Conservation (phyloP, 1,140 invertebrate genomes). For the Drosophila albomicans region DNA sequence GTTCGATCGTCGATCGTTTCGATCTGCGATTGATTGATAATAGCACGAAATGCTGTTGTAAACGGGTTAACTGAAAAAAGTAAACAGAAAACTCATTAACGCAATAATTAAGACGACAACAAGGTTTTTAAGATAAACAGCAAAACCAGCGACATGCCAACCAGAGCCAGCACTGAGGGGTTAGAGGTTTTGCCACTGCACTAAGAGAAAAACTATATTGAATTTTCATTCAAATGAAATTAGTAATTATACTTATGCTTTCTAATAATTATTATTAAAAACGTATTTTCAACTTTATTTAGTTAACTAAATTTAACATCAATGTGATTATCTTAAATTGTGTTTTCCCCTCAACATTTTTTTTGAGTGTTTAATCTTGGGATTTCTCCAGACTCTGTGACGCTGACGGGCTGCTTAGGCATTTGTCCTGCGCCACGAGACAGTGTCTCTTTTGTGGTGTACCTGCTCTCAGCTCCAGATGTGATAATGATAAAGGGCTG, state of each 20-base stretch:
- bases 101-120: conserved; percentile 85
- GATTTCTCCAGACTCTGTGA: conserved; percentile 66
- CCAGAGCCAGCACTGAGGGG: conserved; percentile 36
- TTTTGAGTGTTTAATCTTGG: conserved; percentile 1
- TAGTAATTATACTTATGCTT: too few relatives aligned
- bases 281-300: background rate
- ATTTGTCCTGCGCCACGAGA: conserved; percentile 74
- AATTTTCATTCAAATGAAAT: too few relatives aligned
- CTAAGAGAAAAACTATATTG: background rate
- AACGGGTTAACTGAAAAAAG: conserved; percentile 67
- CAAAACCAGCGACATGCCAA: conserved; percentile 64
- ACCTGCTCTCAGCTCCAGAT: conserved; percentile 76
- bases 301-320: background rate
- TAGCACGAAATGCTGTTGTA: conserved; percentile 78
- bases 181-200: conserved; percentile 32
- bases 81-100: conserved; percentile 84
- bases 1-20: conserved; percentile 53
- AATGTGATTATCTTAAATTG: conserved; percentile 3
- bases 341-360: background rate
- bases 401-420: conserved; percentile 80
- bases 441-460: conserved; percentile 42
- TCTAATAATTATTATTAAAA: too few relatives aligned
- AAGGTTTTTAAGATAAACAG: conserved; percentile 84
- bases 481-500: conserved; percentile 84
- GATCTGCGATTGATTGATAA: conserved; percentile 82